phyloP scores from a whole-genome alignment of 30 jellyfish, hydroid and myxozoan genomes.

The Turritopsis dohrnii region DNA sequence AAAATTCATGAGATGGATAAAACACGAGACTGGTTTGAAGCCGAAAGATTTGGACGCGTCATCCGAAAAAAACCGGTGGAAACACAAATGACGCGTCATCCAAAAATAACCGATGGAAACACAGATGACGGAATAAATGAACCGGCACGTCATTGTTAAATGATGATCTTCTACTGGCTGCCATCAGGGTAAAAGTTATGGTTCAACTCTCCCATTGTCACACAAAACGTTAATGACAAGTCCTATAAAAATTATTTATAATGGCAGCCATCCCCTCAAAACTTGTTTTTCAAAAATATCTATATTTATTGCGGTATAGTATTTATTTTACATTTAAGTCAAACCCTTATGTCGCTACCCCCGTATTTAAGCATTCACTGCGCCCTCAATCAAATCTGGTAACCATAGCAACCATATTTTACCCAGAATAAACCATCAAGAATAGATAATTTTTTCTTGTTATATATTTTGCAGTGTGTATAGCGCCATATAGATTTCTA shows the following conservation, averaged over 20 bases:
- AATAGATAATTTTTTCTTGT: not conserved
- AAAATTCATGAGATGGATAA: conserved; percentile 22
- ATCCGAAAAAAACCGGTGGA: conserved; percentile 11
- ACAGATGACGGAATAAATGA: not conserved
- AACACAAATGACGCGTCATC: conserved; percentile 4
- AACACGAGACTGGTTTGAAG: not conserved
- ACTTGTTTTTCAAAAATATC: not conserved
- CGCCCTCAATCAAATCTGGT: too few relatives aligned
- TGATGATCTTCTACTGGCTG: not conserved
- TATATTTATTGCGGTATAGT: not conserved
- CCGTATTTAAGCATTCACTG: not conserved
- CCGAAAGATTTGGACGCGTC: conserved; percentile 25
- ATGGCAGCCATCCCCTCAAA: not conserved
- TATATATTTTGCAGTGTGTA: not conserved
- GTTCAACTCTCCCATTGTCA: too few relatives aligned
- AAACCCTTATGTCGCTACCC: not conserved
- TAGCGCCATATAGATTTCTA: not conserved
- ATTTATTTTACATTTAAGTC: not conserved
- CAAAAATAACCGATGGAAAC: not conserved
- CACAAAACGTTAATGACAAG: not conserved
- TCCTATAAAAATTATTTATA: too few relatives aligned
- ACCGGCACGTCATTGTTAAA: not conserved
- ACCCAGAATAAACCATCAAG: not conserved
- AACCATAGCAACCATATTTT: too few relatives aligned
- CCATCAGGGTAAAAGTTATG: not conserved